Base-by-base conservation (phyloP, 2,888 invertebrate genomes). In the Rapana venosa region DNA sequence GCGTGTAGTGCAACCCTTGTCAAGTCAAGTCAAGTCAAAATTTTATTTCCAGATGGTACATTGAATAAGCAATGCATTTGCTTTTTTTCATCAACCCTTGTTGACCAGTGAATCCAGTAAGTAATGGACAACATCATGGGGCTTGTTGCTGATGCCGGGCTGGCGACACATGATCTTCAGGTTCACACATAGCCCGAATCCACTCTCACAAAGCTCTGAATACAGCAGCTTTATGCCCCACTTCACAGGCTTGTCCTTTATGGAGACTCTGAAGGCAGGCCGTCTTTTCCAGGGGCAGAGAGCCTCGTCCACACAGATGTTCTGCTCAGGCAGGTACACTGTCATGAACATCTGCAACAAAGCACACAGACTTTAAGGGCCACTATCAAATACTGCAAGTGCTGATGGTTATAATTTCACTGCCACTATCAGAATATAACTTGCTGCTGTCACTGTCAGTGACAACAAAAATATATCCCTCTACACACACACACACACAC, bases 211-310 rank as follows among this genome's bases (percentile, higher is more conserved):
- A 8, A 84, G 84, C 84, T 84, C 56, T 13, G 56, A 84, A n/a
- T n/a, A n/a, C n/a, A n/a, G n/a, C 11, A 84, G 30, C 32, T 58
- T 81, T 26, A 61, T 66, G 0, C 79, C 89, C 89, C 61, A 90
- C 89, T 22, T 32, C 13, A n/a, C 35, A 22, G 35, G 58, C 22
- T 36, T 89, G 85, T 30, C 79, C 17, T 36, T 85, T 58, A 47
- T 79, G 70, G n/a, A 87, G 47, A 74, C 87, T 15, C 32, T 8
- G 0, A 36, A 47, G 36, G 22, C 26, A 47, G 32, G 11, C 36
- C 56, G 88, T 47, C n/a, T 61, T 56, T 26, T 56, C 88, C 36
- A 85, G 74, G 84, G 88, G n/a, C 77, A 85, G 70, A 66, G 87
- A 87, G 26, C 88, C 86, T 58, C 87, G 81, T 32, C 86, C 30